Percentiles rank a stretch among this genome's conserved stretches.
Evolutionary conservation across 2,113 vertebrate species (phyloP).

Genomic region (Plecotus auritus): DNA sequence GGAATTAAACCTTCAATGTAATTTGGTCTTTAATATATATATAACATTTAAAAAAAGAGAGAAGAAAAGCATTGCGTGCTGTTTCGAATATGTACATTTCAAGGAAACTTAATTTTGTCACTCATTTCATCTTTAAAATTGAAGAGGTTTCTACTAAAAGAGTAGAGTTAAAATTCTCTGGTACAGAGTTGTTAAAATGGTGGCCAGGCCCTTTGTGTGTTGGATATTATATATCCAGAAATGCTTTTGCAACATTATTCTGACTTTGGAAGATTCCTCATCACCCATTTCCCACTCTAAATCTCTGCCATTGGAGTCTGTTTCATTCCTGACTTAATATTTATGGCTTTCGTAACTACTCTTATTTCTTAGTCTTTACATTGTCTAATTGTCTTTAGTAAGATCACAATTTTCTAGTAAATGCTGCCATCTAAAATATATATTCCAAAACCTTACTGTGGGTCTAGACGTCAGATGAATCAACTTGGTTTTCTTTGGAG

Average conservation of each 20-base stretch:
- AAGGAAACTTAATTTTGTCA: neutral
- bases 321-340: neutral
- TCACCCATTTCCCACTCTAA: neutral
- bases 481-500: neutral
- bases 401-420: neutral
- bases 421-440: neutral
- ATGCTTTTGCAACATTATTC: neutral
- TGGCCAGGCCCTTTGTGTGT: neutral
- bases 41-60: neutral
- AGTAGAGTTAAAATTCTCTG: neutral
- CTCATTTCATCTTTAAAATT: slow-evolving; percentile 17
- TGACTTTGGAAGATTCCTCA: neutral
- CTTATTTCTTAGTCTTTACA: neutral
- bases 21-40: neutral
- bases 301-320: neutral
- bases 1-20: neutral
- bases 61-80: neutral
- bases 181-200: neutral
- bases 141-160: neutral
- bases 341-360: neutral
- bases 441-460: neutral
- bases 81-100: neutral
- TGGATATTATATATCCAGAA: neutral
- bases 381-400: neutral
- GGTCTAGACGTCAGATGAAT: neutral